These are phyloP conservation scores for Colostygia pectinataria DNA, from an alignment of 2,888 invertebrate genomes.

Conservation along the genomic window DNA sequence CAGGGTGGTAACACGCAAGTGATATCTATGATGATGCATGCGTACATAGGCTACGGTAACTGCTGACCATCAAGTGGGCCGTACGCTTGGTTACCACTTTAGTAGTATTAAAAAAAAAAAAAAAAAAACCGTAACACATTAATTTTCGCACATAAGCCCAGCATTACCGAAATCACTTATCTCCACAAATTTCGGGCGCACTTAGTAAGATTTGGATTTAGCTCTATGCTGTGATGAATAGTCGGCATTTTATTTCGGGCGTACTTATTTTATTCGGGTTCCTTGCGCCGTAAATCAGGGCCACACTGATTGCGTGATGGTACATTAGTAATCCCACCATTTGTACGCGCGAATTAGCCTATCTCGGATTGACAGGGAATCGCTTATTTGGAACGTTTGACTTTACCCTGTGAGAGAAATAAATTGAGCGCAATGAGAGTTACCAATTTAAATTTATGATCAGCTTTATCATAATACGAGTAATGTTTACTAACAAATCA, in stretches of 20 bases:
- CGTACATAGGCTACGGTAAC: too few species aligned
- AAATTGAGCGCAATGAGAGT: too few species aligned
- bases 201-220: constrained; percentile 39
- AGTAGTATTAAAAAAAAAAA: too few species aligned
- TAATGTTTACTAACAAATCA: too few species aligned
- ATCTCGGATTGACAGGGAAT: constrained; percentile 16
- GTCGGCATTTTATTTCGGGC: constrained; percentile 44
- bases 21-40: too few species aligned
- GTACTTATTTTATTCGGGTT: constrained; percentile 45
- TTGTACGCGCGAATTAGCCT: constrained; percentile 19
- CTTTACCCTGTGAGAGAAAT: too few species aligned
- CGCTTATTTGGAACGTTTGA: too few species aligned
- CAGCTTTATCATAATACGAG: too few species aligned
- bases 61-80: too few species aligned
- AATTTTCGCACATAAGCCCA: constrained; percentile 10
- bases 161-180: constrained; percentile 21
- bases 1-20: too few species aligned
- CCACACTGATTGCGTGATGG: constrained; percentile 43
- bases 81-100: too few species aligned
- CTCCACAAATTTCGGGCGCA: constrained; percentile 10
- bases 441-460: too few species aligned
- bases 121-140: not conserved
- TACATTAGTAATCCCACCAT: constrained; percentile 34
- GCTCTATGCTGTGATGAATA: constrained; percentile 43
- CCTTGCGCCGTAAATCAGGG: constrained; percentile 46